Evolutionary conservation across 2,797 vertebrate genomes (phyloP), one percentile per base, ranked within the genome.

Genomic region (Salmo trutta): DNA sequence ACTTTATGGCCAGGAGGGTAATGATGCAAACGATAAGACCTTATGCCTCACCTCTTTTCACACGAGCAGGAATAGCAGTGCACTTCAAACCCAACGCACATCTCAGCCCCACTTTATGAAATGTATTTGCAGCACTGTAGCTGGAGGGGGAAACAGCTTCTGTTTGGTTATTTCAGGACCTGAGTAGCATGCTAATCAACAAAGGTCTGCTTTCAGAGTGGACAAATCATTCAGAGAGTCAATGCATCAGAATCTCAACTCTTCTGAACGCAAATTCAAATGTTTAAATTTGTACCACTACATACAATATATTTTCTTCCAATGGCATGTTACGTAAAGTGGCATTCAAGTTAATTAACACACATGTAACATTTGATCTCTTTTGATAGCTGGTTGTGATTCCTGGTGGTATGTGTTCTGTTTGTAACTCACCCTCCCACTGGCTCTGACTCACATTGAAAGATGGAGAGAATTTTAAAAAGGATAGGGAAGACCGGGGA

Each of bases 121-220:
- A 64, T 1, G 14, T 12, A 19, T 75, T 19, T 31, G 69, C 59
- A 21, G 64, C 65, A 68, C 31, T 64, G 24, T 36, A 31, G 33
- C 65, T 59, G 53, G 54, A 21, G 29, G 54, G 64, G 27, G 41
- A 71, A 76, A 54, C 17, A 3, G 36, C 70, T 62, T 72, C 10
- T 53, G 8, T 69, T 71, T 74, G 69, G 62, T 71, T 51, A 33
- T 62, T 47, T 54, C 6, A 16, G 27, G 29, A 24, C 31, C 52
- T 76, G 29, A 56, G 51, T 17, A 24, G 72, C 80, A 78, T 76
- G 31, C 72, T 73, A 77, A 68, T 17, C 17, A 36, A 15, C 15
- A 24, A 16, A 27, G 8, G 16, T 3, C 70, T n/a, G 31, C 6
- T 27, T 54, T n/a, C 68, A 19, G n/a, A n/a, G 27, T 29, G 29